phyloP scores from a whole-genome alignment of 2,113 vertebrate genomes.

The Gasterosteus nipponicus region DNA sequence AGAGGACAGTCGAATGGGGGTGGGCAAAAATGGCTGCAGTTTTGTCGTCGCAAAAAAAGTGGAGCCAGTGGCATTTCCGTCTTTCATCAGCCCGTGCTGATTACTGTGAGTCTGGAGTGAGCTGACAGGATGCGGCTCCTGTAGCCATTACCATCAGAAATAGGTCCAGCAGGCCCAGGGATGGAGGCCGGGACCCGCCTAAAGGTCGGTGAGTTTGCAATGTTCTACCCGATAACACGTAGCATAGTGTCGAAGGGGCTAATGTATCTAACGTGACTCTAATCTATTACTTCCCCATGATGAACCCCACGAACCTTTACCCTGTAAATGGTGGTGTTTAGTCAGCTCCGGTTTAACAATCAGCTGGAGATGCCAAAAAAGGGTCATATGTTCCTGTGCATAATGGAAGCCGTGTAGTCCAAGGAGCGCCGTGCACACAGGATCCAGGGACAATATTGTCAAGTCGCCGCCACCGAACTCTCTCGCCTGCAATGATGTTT shows the following conservation, averaged over 20 bases:
- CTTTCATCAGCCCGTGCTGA: conserved; percentile 77
- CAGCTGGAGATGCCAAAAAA: conserved; percentile 41
- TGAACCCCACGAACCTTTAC: conserved; percentile 35
- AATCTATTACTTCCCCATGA: conserved; percentile 42
- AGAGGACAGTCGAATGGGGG: conserved; percentile 60
- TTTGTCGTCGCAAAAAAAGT: conserved; percentile 44
- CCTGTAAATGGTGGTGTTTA: conserved; percentile 21
- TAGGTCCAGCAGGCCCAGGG: conserved; percentile 72
- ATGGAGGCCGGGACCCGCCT: conserved; percentile 66
- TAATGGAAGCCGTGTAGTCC: conserved; percentile 29
- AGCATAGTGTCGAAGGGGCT: conserved; percentile 35
- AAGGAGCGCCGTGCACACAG: conserved; percentile 1
- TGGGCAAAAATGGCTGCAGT: conserved; percentile 22
- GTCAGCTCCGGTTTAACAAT: conserved; percentile 12
- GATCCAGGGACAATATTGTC: conserved; percentile 19
- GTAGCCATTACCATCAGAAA: conserved; percentile 81
- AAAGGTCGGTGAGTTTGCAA: conserved; percentile 71
- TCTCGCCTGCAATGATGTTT: conserved; percentile 33
- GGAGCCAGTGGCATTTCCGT: conserved; percentile 78
- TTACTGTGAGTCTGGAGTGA: conserved; percentile 79
- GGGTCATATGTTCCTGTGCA: conserved; percentile 26
- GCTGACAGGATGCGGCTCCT: conserved; percentile 83
- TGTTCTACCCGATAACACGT: conserved; percentile 60
- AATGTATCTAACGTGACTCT: conserved; percentile 28
- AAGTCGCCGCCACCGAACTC: not conserved